These are phyloP conservation scores for Platyura marginata DNA, from an alignment of 1,140 invertebrate genomes.

Conservation along the genomic window DNA sequence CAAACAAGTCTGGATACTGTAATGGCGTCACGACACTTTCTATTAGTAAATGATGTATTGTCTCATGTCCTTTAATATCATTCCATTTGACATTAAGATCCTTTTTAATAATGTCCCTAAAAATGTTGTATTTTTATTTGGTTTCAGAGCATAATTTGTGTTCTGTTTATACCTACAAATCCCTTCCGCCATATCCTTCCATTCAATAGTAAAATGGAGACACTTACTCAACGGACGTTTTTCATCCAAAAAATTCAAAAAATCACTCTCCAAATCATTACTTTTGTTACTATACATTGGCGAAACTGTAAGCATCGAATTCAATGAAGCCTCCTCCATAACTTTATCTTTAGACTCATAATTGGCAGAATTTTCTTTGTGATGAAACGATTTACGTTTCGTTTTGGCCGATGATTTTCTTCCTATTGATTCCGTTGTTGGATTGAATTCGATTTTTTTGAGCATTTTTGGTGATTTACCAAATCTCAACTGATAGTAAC, in stretches of 20 bases:
- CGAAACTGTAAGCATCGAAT: no score
- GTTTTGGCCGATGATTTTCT: background rate
- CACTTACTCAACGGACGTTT: background rate
- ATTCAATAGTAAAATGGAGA: conserved; percentile 7
- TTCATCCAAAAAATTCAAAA: no score
- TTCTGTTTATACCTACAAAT: conserved; percentile 8
- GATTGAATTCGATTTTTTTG: conserved; percentile 29
- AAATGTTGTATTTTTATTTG: background rate
- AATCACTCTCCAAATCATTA: no score
- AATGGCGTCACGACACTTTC: conserved; percentile 76
- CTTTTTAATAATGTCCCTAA: conserved; percentile 9
- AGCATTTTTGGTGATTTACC: conserved; percentile 68
- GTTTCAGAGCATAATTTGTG: no score
- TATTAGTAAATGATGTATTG: conserved; percentile 68
- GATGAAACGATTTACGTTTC: no score
- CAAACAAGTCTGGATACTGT: conserved; percentile 71
- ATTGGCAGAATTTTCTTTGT: no score
- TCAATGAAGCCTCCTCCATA: no score
- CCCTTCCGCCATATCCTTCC: conserved; percentile 8
- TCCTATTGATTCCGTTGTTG: background rate
- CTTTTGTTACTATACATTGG: no score
- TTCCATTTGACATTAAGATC: conserved; percentile 37
- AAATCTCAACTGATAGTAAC: conserved; percentile 70
- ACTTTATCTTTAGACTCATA: no score
- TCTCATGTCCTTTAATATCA: conserved; percentile 55